These are phyloP conservation scores for Drosophila rubida DNA, from an alignment of 2,888 invertebrate species.

Conservation along the genomic window DNA sequence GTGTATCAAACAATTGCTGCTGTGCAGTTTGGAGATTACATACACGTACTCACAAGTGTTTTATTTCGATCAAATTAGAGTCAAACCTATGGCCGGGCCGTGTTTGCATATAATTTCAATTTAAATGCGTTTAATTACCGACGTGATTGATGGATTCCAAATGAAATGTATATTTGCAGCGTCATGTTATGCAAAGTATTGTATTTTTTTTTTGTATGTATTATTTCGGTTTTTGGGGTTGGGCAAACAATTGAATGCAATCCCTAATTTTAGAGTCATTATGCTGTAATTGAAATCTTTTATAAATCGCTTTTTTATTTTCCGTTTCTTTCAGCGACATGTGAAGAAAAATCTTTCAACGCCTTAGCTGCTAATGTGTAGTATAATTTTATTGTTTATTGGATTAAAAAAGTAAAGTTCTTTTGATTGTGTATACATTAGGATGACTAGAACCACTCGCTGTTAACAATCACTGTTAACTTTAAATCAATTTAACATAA, in stretches of 20 bases:
- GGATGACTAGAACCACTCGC: slow-evolving; percentile 74
- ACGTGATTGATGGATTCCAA: slow-evolving; percentile 61
- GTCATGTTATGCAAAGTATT: slow-evolving; percentile 75
- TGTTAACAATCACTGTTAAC: slow-evolving; percentile 50
- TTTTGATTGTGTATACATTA: slow-evolving; percentile 47
- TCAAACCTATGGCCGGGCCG: slow-evolving; percentile 46
- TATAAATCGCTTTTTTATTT: slow-evolving; percentile 34
- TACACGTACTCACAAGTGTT: slow-evolving; percentile 53
- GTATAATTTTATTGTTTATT: slow-evolving; percentile 41
- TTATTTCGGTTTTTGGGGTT: slow-evolving; percentile 24
- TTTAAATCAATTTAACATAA: slow-evolving; percentile 50
- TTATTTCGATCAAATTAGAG: slow-evolving; percentile 66
- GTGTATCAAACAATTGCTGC: slow-evolving; percentile 61
- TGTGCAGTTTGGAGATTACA: slow-evolving; percentile 23
- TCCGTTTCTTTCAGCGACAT: background rate
- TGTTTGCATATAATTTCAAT: slow-evolving; percentile 72
- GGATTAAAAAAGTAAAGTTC: slow-evolving; percentile 22
- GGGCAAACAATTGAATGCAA: slow-evolving; percentile 34
- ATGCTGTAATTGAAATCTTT: slow-evolving; percentile 35
- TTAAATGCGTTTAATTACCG: slow-evolving; percentile 68
- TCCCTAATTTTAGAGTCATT: slow-evolving; percentile 39
- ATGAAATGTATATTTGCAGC: slow-evolving; percentile 47
- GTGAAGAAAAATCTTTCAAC: slow-evolving; percentile 14
- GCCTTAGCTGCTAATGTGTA: slow-evolving; percentile 24
- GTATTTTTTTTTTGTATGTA: background rate